Percentiles rank a stretch among this genome's conserved stretches.
Evolutionary conservation across 1,140 invertebrate species (phyloP).

Genomic region (Trachymyrmex cornetzi): DNA sequence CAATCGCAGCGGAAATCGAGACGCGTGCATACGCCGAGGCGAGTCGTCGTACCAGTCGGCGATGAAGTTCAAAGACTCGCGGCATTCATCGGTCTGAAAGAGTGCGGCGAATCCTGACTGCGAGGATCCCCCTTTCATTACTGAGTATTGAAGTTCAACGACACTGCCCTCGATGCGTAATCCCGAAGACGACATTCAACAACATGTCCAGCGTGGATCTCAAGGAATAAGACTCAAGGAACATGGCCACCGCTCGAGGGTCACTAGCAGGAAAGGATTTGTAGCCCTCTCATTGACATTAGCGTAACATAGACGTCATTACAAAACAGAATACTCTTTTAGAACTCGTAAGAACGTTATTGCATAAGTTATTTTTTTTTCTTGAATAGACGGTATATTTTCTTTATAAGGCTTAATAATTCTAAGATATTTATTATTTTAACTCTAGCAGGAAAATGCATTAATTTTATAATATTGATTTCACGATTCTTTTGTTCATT

Average conservation of each 20-base stretch:
- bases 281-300: conserved; percentile 55
- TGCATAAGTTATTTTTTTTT: conserved; percentile 10
- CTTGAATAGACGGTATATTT: background rate
- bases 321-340: conserved; percentile 19
- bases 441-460: background rate
- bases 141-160: conserved; percentile 80
- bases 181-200: conserved; percentile 80
- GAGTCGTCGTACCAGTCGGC: conserved; percentile 42
- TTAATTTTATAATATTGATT: background rate
- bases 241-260: conserved; percentile 75
- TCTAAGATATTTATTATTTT: background rate
- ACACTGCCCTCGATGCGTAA: conserved; percentile 74
- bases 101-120: conserved; percentile 67
- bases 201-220: conserved; percentile 78
- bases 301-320: conserved; percentile 18
- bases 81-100: conserved; percentile 63
- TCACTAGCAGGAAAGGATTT: conserved; percentile 81
- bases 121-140: conserved; percentile 76
- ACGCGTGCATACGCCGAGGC: conserved; percentile 48
- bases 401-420: conserved; percentile 16
- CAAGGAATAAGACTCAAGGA: conserved; percentile 71
- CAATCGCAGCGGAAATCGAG: conserved; percentile 49
- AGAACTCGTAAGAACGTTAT: conserved; percentile 15
- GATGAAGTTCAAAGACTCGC: conserved; percentile 70
- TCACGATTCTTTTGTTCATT: background rate